Conservation (phyloP, 2,888 invertebrate species). For the Oligia fasciuncula region DNA sequence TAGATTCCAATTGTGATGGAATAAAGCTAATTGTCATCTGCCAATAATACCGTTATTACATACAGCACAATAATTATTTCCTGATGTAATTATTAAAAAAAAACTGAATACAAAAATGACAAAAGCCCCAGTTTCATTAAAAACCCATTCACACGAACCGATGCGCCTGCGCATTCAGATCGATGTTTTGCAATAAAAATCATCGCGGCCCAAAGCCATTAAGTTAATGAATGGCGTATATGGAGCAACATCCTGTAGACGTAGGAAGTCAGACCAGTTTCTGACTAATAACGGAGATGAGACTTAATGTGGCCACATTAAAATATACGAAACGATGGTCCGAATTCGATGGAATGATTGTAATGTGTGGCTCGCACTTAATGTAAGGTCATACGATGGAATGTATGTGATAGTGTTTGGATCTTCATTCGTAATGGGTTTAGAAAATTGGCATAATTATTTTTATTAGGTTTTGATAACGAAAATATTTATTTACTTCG, state of each 20-base stretch:
- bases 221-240: constrained; percentile 85
- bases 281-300: constrained; percentile 86
- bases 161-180: constrained; percentile 67
- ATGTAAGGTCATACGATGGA: constrained; percentile 70
- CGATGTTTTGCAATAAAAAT: constrained; percentile 82
- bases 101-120: constrained; percentile 42
- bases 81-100: constrained; percentile 16
- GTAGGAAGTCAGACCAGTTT: constrained; percentile 86
- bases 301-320: constrained; percentile 70
- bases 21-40: constrained; percentile 22
- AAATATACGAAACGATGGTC: constrained; percentile 64
- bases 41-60: constrained; percentile 9
- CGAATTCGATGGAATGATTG: constrained; percentile 80
- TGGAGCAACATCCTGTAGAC: constrained; percentile 87
- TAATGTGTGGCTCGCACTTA: constrained; percentile 79
- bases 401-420: constrained; percentile 29
- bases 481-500: background rate
- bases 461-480: constrained; percentile 4
- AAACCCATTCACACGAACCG: constrained; percentile 59
- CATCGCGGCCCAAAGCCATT: constrained; percentile 79
- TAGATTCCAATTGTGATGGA: background rate
- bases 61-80: constrained; percentile 20
- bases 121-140: constrained; percentile 64
- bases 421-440: constrained; percentile 37
- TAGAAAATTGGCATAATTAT: constrained; percentile 18